phyloP scores from a whole-genome alignment of 2,113 vertebrate genomes.

The Hyaena hyaena region DNA sequence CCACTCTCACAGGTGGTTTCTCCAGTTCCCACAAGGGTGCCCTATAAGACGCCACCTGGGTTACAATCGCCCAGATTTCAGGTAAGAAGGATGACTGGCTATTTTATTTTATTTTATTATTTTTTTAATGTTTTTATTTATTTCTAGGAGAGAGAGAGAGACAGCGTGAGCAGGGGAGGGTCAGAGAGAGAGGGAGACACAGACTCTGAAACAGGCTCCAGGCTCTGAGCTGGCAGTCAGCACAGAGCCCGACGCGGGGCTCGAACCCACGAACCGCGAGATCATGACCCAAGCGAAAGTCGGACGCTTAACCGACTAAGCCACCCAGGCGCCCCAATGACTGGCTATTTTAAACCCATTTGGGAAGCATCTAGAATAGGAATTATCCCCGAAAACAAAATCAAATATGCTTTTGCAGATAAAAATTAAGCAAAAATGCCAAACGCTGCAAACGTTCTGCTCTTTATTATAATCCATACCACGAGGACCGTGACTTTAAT shows the following conservation, averaged over 20 bases:
- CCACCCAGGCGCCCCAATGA: not conserved
- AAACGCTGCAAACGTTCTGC: not conserved
- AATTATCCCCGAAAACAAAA: not conserved
- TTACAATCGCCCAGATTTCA: not conserved
- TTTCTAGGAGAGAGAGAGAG: too few relatives aligned
- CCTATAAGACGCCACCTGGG: not conserved
- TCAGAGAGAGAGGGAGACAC: too few relatives aligned
- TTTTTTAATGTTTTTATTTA: too few relatives aligned
- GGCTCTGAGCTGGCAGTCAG: too few relatives aligned
- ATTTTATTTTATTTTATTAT: not conserved
- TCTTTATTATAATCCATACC: not conserved
- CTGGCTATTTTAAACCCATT: not conserved
- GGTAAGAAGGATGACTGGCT: not conserved
- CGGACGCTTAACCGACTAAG: too few relatives aligned
- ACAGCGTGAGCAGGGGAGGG: too few relatives aligned
- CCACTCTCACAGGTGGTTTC: not conserved
- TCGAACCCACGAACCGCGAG: too few relatives aligned
- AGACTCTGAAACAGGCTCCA: too few relatives aligned
- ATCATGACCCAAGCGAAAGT: too few relatives aligned
- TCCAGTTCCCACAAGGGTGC: not conserved
- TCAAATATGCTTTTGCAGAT: not conserved
- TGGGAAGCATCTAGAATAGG: not conserved
- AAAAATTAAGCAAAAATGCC: slow-evolving; percentile 30
- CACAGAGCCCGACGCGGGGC: too few relatives aligned
- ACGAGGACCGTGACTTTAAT: not conserved